Conservation (phyloP, 2,888 invertebrate genomes). For the Rhingia campestris region DNA sequence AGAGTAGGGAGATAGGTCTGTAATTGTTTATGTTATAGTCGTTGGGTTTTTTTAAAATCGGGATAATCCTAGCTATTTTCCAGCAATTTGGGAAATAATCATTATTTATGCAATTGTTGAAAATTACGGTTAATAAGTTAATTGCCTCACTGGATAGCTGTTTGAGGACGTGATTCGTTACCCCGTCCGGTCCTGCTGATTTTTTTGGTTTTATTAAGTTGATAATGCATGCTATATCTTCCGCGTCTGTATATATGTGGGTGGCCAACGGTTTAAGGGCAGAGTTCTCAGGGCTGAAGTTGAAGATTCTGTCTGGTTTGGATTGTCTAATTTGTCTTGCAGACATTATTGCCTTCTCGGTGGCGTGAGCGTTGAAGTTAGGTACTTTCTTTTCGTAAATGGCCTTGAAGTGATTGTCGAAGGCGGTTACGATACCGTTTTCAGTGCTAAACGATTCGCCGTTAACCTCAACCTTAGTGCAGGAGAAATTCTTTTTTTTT, state of each 20-base stretch:
- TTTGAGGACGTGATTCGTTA: slow-evolving; percentile 41
- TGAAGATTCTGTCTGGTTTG: too few species aligned
- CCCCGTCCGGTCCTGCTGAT: slow-evolving; percentile 5
- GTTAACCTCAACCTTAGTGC: too few species aligned
- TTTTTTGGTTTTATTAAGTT: neutral
- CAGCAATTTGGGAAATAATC: slow-evolving; percentile 9
- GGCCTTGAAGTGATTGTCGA: too few species aligned
- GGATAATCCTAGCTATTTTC: slow-evolving; percentile 13
- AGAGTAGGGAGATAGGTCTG: too few species aligned
- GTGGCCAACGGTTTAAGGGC: neutral
- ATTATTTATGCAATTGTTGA: slow-evolving; percentile 52
- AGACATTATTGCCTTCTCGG: too few species aligned
- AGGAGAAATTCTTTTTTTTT: too few species aligned
- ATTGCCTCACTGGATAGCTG: slow-evolving; percentile 17
- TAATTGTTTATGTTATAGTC: slow-evolving; percentile 3
- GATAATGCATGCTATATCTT: neutral
- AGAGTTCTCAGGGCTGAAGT: neutral
- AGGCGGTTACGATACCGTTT: too few species aligned
- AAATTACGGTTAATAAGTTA: slow-evolving; percentile 19
- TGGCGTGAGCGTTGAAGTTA: too few species aligned
- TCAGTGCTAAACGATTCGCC: too few species aligned
- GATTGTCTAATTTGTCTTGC: too few species aligned
- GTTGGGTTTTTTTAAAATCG: slow-evolving; percentile 4
- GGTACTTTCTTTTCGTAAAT: too few species aligned
- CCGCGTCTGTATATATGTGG: neutral